Conservation (phyloP, 1,140 invertebrate species). For the Musca domestica region DNA sequence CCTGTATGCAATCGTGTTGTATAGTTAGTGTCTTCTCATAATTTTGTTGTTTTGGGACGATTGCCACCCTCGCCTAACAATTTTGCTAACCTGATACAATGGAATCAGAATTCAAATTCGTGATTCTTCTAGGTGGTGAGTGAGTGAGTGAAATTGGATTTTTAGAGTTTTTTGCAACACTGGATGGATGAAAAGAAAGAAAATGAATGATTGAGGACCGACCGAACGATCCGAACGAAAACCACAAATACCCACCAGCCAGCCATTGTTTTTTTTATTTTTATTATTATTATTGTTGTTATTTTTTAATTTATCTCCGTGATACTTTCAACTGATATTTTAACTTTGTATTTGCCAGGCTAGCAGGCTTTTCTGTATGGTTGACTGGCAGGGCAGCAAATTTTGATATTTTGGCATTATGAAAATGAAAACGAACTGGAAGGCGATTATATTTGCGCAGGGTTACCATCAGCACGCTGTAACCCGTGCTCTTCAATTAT, state of each 20-base stretch:
- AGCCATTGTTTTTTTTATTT: no score
- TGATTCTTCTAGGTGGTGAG: slow-evolving; percentile 5
- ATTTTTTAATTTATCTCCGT: slow-evolving; percentile 13
- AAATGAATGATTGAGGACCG: no score
- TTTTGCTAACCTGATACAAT: slow-evolving; percentile 20
- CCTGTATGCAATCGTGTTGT: not conserved
- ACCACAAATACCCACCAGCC: not conserved
- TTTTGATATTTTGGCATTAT: no score
- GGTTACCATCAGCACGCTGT: no score
- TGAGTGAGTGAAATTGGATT: not conserved
- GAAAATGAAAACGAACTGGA: no score
- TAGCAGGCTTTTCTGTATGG: slow-evolving; percentile 4
- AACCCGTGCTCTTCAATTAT: no score
- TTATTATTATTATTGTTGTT: not conserved
- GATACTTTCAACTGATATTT: slow-evolving; percentile 27
- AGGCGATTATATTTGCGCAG: no score
- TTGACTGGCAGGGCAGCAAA: no score
- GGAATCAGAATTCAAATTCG: slow-evolving; percentile 30
- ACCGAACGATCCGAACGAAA: not conserved
- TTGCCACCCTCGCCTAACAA: not conserved
- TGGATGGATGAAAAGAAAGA: no score
- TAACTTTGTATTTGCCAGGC: slow-evolving; percentile 25
- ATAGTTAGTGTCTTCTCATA: not conserved
- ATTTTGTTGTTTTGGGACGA: not conserved
- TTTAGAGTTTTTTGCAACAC: no score